These are phyloP conservation scores for Lycodopsis pacificus DNA, from an alignment of 2,797 vertebrate species.

Conservation along the genomic window DNA sequence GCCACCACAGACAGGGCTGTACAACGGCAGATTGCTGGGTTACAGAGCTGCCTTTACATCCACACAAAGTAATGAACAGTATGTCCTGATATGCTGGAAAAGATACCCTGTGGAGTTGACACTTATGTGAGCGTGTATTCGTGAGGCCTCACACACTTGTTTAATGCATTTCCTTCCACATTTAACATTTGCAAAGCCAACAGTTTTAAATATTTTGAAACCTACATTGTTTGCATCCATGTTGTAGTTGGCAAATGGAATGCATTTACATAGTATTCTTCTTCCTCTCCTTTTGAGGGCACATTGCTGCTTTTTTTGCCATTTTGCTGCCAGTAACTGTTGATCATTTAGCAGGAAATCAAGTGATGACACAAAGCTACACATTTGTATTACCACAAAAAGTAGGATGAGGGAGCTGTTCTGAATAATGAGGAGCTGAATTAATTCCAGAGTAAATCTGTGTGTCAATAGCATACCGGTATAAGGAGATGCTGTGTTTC, in stretches of 20 bases:
- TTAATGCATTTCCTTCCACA: not conserved
- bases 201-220: not conserved
- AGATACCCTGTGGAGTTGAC: slow-evolving; percentile 10
- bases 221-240: not conserved
- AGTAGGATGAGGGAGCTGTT: not conserved
- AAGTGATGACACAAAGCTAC: not conserved
- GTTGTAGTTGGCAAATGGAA: no score
- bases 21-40: slow-evolving; percentile 34
- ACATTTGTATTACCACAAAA: not conserved
- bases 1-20: slow-evolving; percentile 22
- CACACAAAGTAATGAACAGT: slow-evolving; percentile 33
- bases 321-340: not conserved
- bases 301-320: not conserved
- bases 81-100: slow-evolving; percentile 13
- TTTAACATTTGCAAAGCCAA: slow-evolving; percentile 5
- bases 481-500: not conserved
- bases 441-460: not conserved
- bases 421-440: not conserved
- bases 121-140: not conserved
- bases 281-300: not conserved
- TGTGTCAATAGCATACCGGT: not conserved
- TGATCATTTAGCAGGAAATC: not conserved
- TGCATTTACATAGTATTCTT: no score
- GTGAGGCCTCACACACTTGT: not conserved
- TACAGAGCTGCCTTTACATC: slow-evolving; percentile 6